Base-by-base conservation (phyloP, 1,140 invertebrate genomes). In the Campoletis sonorensis region DNA sequence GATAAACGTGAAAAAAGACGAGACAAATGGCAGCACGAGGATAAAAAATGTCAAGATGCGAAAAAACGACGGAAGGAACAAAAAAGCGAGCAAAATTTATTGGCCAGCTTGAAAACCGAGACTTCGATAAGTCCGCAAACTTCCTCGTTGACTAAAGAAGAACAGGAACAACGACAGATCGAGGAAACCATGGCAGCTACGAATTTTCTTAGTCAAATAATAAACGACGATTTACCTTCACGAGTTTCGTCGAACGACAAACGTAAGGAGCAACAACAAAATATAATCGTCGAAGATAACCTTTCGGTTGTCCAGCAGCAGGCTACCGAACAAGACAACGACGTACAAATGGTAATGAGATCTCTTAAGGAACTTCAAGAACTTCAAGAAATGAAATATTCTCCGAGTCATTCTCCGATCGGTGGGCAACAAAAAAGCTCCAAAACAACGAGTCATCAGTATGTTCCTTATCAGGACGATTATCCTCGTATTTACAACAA, bases 111-210 rank as follows among this genome's bases (percentile, higher is more conserved):
- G 27, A 45, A 45, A 45, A 45, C 11, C 8, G 40, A 45, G 11
- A 45, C 40, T 13, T 4, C 40, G 40, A 45, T 45, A 13, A 45
- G 40, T 11, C 40, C 5, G 40, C 40, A 45, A 45, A 45, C 40
- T 0, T 45, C 40, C 13, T 75, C 77, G 10, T 76, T 89, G 13
- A 81, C 89, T 4, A 90, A 87, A 70, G 88, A 91, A 27, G 90
- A 91, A 45, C 89, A 91, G 75, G 90, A 91, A 73, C 89, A 90
- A 49, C 85, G 88, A 7, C 90, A 91, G 64, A 91, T 91, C 30
- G 90, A 91, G 81, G 85, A 91, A 88, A 87, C 90, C 84, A 86
- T 93, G 88, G 91, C 92, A 86, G 88, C 93, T 88, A 89, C 93
- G 87, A 85, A 89, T 85, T 84, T 90, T 87, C 79, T 94, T 86